phyloP scores from a whole-genome alignment of 1,140 invertebrate species.

The Tachypleus tridentatus region DNA sequence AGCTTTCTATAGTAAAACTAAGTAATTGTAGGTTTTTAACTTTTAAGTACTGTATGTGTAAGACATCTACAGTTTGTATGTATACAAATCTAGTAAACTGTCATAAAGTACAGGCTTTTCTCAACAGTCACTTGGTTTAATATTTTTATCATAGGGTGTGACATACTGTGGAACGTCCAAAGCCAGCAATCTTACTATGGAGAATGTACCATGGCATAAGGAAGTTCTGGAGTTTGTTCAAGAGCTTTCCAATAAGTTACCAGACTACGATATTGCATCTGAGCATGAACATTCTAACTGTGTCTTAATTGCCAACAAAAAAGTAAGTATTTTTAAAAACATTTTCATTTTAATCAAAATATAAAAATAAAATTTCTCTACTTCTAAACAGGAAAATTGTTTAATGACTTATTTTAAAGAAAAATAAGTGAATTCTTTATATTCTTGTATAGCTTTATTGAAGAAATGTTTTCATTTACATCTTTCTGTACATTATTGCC shows the following conservation, averaged over 20 bases:
- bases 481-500: neutral
- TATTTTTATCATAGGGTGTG: constrained; percentile 40
- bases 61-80: no score
- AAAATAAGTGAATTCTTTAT: neutral
- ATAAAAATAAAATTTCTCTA: neutral
- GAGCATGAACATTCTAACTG: constrained; percentile 56
- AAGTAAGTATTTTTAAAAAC: constrained; percentile 30
- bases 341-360: constrained; percentile 1
- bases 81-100: no score
- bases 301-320: constrained; percentile 45
- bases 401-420: neutral
- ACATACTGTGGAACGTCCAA: constrained; percentile 51
- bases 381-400: constrained; percentile 4
- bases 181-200: constrained; percentile 45
- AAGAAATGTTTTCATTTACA: neutral
- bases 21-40: no score
- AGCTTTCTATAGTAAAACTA: no score
- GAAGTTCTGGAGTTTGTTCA: constrained; percentile 46
- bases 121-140: neutral
- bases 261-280: constrained; percentile 45
- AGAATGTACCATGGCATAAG: constrained; percentile 52
- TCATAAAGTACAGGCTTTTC: neutral
- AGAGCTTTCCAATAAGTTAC: constrained; percentile 36
- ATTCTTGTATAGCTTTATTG: neutral
- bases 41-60: no score